Conservation (phyloP, 2,113 vertebrate genomes). For the Phalacrocorax pelagicus region DNA sequence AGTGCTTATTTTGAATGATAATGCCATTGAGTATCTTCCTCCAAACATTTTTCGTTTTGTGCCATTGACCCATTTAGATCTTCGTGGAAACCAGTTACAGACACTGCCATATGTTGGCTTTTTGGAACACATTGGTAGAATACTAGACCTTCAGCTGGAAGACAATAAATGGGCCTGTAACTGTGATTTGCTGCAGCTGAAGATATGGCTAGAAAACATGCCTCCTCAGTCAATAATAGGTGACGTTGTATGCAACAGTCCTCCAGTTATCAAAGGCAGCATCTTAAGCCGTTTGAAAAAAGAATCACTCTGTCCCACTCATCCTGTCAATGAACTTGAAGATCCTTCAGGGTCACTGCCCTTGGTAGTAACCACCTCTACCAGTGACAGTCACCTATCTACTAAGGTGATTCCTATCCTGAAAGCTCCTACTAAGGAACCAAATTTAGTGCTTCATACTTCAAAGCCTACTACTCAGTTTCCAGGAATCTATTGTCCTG, state of each 20-base stretch:
- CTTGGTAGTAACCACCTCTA: constrained; percentile 86
- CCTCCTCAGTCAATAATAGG: constrained; percentile 90
- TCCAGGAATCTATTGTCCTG: constrained; percentile 82
- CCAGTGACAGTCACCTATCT: constrained; percentile 66
- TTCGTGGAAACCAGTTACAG: constrained; percentile 94
- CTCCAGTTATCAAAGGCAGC: constrained; percentile 84
- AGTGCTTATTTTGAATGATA: constrained; percentile 97
- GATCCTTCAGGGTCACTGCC: constrained; percentile 90
- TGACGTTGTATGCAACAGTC: constrained; percentile 88
- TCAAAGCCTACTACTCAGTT: constrained; percentile 78
- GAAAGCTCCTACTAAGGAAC: constrained; percentile 77
- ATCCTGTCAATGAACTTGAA: constrained; percentile 86
- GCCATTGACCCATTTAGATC: constrained; percentile 94
- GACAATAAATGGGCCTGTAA: constrained; percentile 95
- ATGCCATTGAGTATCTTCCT: constrained; percentile 93
- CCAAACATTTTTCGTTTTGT: constrained; percentile 94
- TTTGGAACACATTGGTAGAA: constrained; percentile 95
- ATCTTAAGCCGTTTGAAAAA: constrained; percentile 87
- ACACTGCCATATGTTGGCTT: constrained; percentile 94
- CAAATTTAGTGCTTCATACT: constrained; percentile 60
- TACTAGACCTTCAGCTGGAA: constrained; percentile 92
- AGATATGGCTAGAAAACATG: constrained; percentile 97
- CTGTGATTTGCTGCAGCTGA: constrained; percentile 91
- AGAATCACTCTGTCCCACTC: constrained; percentile 86
- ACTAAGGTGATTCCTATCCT: constrained; percentile 80